Evolutionary conservation across 2,113 vertebrate species (phyloP).

Genomic region (Myrmecophaga tridactyla): DNA sequence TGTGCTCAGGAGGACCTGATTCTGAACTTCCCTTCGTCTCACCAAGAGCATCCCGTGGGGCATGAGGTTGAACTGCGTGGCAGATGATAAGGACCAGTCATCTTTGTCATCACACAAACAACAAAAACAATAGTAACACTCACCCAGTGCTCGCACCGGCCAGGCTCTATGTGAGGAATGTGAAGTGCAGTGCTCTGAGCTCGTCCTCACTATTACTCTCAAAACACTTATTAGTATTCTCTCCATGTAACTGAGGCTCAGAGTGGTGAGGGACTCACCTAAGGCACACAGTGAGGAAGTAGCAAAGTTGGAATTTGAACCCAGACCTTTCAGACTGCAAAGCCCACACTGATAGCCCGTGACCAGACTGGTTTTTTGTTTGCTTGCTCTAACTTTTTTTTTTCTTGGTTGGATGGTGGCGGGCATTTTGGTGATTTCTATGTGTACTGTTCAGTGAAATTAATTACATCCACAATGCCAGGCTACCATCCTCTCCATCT

Average conservation of each 20-base stretch:
- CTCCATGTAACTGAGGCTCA: neutral
- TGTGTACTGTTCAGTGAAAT: too few species aligned
- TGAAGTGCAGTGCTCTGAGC: neutral
- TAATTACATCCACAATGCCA: too few species aligned
- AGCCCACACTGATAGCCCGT: neutral
- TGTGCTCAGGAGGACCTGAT: neutral
- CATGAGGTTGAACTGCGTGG: neutral
- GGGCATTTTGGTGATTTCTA: too few species aligned
- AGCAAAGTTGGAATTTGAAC: neutral
- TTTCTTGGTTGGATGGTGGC: too few species aligned
- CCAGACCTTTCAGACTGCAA: neutral
- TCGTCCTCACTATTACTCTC: neutral
- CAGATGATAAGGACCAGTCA: neutral
- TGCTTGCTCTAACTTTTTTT: neutral
- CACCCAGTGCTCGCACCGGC: neutral
- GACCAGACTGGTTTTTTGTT: neutral
- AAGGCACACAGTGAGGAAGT: neutral
- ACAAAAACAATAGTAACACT: neutral
- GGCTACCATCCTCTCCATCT: too few species aligned
- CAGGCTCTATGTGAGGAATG: neutral
- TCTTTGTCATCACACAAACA: too few species aligned
- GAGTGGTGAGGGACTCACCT: too few species aligned
- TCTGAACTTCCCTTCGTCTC: neutral
- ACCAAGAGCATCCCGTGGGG: neutral
- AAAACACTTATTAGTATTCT: neutral